These are phyloP conservation scores for Octopus sinensis DNA, from an alignment of 1,140 invertebrate species.

Conservation along the genomic window DNA sequence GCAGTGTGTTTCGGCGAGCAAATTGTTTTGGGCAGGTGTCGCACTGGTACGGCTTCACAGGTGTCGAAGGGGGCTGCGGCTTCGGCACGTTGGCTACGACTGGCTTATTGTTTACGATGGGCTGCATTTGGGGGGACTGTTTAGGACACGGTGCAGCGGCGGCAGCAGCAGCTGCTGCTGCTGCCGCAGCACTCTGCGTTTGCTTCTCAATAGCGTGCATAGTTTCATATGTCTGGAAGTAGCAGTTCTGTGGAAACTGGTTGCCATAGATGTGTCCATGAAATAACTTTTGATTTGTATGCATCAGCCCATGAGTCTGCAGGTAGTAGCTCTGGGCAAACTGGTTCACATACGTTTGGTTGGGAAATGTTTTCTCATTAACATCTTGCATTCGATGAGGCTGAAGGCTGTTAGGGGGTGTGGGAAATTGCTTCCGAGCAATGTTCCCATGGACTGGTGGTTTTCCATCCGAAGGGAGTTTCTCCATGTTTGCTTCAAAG, in stretches of 20 bases:
- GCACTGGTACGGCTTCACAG: neutral
- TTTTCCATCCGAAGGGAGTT: neutral
- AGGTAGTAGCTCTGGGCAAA: conserved; percentile 1
- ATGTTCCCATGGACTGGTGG: neutral
- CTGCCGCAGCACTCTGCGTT: neutral
- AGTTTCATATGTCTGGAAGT: neutral
- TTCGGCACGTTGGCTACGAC: neutral
- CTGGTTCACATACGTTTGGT: conserved; percentile 2
- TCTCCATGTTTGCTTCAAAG: neutral
- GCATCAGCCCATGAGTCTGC: neutral
- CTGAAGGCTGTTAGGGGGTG: neutral
- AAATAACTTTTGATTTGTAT: neutral
- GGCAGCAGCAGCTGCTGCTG: neutral
- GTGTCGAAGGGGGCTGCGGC: neutral
- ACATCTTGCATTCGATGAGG: conserved; percentile 5
- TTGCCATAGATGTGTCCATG: conserved; percentile 2
- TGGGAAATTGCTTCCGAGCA: neutral
- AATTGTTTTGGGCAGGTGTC: conserved; percentile 41
- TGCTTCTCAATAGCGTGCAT: neutral
- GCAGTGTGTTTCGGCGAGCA: conserved; percentile 55
- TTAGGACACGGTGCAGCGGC: neutral
- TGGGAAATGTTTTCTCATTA: neutral
- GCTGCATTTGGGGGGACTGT: neutral
- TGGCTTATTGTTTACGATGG: neutral
- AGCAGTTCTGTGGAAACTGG: conserved; percentile 1